Base-by-base conservation (phyloP, 2,113 vertebrate species). In the Guaruba guarouba region DNA sequence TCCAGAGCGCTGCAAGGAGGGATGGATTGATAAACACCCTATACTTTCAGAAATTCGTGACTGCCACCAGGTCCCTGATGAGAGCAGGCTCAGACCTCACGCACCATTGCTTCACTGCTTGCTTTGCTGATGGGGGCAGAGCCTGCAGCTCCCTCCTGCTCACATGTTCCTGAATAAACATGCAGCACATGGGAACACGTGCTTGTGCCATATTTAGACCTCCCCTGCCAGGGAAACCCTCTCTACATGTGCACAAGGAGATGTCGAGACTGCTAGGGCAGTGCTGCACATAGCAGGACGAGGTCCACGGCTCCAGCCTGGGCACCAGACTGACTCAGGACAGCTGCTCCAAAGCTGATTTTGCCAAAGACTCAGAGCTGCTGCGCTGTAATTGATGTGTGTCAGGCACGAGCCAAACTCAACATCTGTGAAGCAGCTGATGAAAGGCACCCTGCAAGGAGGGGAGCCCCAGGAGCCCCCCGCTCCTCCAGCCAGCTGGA, bases 321-420 rank as follows among this genome's bases (percentile, higher is more conserved):
- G 77, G 86, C 20, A 27, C 5, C 54, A 9, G 71, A 71, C 81
- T 84, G 92, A 90, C 66, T 88, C 86, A 55, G 73, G 86, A 92
- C 95, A 96, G 96, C 90, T 94, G 94, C 95, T 94, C 82, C 68
- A 46, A 43, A 75, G 82, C 6, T 62, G 79, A 49, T 43, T 92
- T 67, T 96, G 93, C 93, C 92, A 90, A 88, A 94, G 82, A 19
- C 73, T 86, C 35, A 0, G 2, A 59, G 90, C 71, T 91, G 87
- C 44, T 91, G 78, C 5, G 3, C 55, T 59, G n/a, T 80, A 90
- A 95, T 51, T 86, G 73, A 91, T 66, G 81, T 59, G 12, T 5
- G 14, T 73, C 75, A 88, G 54, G 31, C 35, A 51, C 0, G 16
- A 96, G 95, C 96, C 94, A 96, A 96, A 81, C 48, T 28, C 79